These are phyloP conservation scores for Pterocles burchelli DNA, from an alignment of 2,113 vertebrate genomes.

Conservation along the genomic window DNA sequence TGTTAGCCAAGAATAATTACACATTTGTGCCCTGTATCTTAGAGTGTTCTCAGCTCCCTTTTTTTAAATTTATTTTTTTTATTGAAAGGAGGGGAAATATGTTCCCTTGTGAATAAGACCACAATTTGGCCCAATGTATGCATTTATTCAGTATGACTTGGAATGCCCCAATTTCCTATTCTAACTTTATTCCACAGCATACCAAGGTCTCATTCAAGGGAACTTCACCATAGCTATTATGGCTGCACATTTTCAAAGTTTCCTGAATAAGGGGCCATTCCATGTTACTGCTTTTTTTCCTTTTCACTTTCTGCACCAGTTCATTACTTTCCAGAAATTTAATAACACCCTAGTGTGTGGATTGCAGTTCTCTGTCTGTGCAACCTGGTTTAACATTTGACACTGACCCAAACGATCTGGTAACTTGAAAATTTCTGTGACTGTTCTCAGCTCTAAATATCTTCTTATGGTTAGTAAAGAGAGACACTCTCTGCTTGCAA, in stretches of 20 bases:
- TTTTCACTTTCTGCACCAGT: conserved; percentile 12
- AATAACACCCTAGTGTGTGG: background rate
- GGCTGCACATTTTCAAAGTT: conserved; percentile 58
- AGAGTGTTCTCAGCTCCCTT: conserved; percentile 44
- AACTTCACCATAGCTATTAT: conserved; percentile 53
- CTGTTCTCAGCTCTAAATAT: background rate
- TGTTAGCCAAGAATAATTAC: conserved; percentile 70
- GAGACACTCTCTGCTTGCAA: background rate
- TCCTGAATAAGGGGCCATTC: conserved; percentile 32
- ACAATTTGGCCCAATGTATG: conserved; percentile 45
- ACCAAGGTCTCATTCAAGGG: conserved; percentile 48
- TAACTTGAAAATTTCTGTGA: background rate
- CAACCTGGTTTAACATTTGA: background rate
- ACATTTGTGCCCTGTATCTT: conserved; percentile 67
- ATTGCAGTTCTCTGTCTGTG: background rate
- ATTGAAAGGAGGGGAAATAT: background rate
- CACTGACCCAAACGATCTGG: background rate
- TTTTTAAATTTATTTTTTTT: background rate
- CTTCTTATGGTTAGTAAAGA: background rate
- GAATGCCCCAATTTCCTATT: conserved; percentile 49
- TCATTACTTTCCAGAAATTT: conserved; percentile 42
- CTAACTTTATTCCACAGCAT: conserved; percentile 55
- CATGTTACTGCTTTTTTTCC: conserved; percentile 32
- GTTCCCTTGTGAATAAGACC: conserved; percentile 48
- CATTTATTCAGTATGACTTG: conserved; percentile 58